Base-by-base conservation (phyloP, 2,888 invertebrate species). In the Ennomos erosarius region DNA sequence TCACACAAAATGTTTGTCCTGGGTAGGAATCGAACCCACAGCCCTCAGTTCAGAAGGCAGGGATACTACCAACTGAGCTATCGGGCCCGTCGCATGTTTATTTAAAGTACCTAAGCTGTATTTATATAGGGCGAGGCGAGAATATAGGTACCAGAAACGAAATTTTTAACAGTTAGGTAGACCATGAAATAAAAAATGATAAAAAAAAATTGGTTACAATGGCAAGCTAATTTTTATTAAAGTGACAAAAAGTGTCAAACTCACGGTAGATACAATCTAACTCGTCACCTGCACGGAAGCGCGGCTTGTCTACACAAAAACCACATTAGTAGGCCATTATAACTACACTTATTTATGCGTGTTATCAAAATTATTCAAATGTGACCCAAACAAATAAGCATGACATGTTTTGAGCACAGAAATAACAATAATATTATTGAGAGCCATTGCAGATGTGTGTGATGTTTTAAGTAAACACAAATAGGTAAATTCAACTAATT, bases 251-350 rank as follows among this genome's bases (percentile, higher is more conserved):
- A 75, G 75, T 84, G 84, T 45, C 40, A n/a, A 12, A 26, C 39
- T 38, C 34, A 69, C 65, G 66, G 69, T 71, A 75, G 87, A 87
- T 87, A 78, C 71, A 79, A 90, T 89, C 90, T 43, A 36, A 68
- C 64, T 77, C 79, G 83, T 87, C 90, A 90, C 90, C 90, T 91
- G 91, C 84, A 82, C 88, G 90, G 90, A 91, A 90, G 88, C 85
- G 81, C 67, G 70, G 70, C 76, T 64, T 69, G 69, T 71, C 65
- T 73, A 90, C 91, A 91, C 85, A 90, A 88, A 90, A 91, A 90
- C 87, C 75, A 82, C 91, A 91, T 91, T 91, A 91, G 83, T 74
- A 78, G 74, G 73, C 76, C 76, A 79, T 78, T 78, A 81, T 78
- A 77, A 81, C 48, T 42, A 49, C 71, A 65, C 68, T 70, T 74